Evolutionary conservation across 2,888 invertebrate genomes (phyloP), one percentile per base, ranked within the genome.

Genomic region (Andricus curvator): DNA sequence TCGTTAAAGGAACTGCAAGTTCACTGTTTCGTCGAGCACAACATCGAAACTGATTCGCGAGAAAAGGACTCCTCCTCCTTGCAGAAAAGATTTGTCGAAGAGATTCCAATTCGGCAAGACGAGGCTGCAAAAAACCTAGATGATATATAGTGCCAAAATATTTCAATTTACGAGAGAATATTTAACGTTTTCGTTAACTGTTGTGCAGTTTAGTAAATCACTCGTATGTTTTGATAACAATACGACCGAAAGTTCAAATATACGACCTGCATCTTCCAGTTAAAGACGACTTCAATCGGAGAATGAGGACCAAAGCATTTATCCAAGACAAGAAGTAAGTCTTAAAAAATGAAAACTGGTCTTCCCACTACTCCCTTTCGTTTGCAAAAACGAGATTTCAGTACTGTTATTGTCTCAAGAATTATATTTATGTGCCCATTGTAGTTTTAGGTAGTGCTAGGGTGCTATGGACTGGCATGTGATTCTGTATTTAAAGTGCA

Each of bases 121-220:
- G 88, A 91, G 91, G 92, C 93, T 93, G 94, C 93, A 91, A 94
- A 94, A 93, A 94, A 94, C 93, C 93, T 94, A 93, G 94, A 94
- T 92, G 94, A 95, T 94, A 94, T 94, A 93, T 94, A 95, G 95
- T 95, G 95, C 94, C 95, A 95, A 95, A 94, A 94, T 74, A 74
- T 74, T 48, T 74, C 56, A 33, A 74, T 68, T 68, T 68, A 68
- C 68, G 68, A 68, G 68, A 68, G 68, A 25, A 68, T 74, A 33
- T 51, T 74, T 51, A 74, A 74, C 33, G 13, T 74, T 33, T 74
- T 74, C 33, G 51, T 74, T 56, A 56, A 56, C 56, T 74, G 33
- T 74, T 56, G 51, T 37, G 51, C 48, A 68, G 48, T 68, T 48
- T 70, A 51, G 48, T 17, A n/a, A 56, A 74, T 20, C 56, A 33